phyloP scores from a whole-genome alignment of 2,888 invertebrate genomes.

The Caenorhabditis afra region DNA sequence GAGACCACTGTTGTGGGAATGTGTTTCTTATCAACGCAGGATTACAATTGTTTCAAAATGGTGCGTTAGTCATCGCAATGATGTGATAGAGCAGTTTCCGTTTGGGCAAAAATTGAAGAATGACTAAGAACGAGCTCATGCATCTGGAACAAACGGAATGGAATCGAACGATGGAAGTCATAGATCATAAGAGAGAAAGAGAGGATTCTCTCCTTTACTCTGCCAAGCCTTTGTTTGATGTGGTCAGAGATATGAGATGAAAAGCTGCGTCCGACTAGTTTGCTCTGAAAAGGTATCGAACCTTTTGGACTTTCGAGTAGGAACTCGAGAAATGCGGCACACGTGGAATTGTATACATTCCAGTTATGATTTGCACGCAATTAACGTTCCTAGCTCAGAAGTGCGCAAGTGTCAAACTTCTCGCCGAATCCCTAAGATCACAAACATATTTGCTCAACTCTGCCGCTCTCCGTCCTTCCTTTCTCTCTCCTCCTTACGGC shows the following conservation, averaged over 20 bases:
- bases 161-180: no score
- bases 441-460: constrained; percentile 54
- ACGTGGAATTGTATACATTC: constrained; percentile 17
- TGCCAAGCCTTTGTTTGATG: no score
- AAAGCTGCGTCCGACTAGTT: no score
- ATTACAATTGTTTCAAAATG: constrained; percentile 41
- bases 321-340: neutral
- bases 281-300: neutral
- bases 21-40: constrained; percentile 15
- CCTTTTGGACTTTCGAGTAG: neutral
- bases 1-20: neutral
- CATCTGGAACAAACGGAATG: neutral
- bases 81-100: constrained; percentile 13
- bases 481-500: constrained; percentile 23
- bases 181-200: neutral
- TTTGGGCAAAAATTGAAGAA: constrained; percentile 21
- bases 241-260: no score
- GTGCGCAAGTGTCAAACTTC: constrained; percentile 54
- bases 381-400: constrained; percentile 26
- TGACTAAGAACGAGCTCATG: constrained; percentile 12
- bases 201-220: no score
- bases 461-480: constrained; percentile 19
- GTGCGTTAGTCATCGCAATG: constrained; percentile 27
- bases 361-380: constrained; percentile 37
- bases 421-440: constrained; percentile 52